Evolutionary conservation across 2,888 invertebrate genomes (phyloP).

Genomic region (Ditylenchus weischeri): DNA sequence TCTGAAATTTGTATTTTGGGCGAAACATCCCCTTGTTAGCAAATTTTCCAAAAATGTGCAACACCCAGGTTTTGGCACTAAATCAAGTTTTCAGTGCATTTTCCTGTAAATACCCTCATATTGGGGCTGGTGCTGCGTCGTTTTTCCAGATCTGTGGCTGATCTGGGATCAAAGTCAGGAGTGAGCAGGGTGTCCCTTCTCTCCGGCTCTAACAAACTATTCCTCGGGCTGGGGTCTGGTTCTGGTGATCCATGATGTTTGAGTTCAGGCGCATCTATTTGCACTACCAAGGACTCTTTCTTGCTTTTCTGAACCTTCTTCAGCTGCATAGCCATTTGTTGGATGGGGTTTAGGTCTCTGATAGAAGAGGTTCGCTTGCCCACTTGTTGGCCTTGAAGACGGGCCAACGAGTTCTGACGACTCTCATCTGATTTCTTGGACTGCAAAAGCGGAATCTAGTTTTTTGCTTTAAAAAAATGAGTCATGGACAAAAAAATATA

Average conservation of each 20-base stretch:
- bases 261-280: constrained; percentile 30
- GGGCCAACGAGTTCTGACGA: constrained; percentile 17
- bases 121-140: constrained; percentile 6
- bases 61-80: no score
- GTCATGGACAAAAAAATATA: no score
- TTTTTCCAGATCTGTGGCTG: constrained; percentile 11
- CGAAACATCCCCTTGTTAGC: no score
- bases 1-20: no score
- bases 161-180: constrained; percentile 21
- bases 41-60: no score
- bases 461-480: no score
- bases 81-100: no score
- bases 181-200: constrained; percentile 18
- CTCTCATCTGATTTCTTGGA: background rate
- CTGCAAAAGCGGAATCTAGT: background rate
- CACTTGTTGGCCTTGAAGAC: constrained; percentile 36
- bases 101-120: constrained; percentile 12
- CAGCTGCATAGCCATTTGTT: constrained; percentile 36
- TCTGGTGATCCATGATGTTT: constrained; percentile 16
- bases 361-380: constrained; percentile 16
- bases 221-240: background rate
- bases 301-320: constrained; percentile 46
- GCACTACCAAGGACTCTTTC: constrained; percentile 34
- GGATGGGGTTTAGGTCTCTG: constrained; percentile 26
- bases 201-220: constrained; percentile 2